Conservation (phyloP, 2,888 invertebrate genomes). For the Megastigmus dorsalis region DNA sequence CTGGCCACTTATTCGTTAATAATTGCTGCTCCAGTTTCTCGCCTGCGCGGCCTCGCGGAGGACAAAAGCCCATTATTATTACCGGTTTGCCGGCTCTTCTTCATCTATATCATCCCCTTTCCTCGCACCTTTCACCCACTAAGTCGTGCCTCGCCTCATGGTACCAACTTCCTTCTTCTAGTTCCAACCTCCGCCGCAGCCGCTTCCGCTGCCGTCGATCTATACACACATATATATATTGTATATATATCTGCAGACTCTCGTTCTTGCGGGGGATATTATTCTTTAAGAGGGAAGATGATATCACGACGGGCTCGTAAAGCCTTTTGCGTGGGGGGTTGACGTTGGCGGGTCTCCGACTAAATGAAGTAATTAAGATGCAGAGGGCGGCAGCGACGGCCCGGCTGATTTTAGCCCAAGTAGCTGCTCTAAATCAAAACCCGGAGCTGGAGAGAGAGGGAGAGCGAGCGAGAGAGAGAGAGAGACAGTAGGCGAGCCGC, state of each 20-base stretch:
- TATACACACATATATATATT: too few species aligned
- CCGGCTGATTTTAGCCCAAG: conserved; percentile 48
- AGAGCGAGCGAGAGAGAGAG: not conserved
- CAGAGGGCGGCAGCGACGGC: conserved; percentile 63
- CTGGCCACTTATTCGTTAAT: conserved; percentile 15
- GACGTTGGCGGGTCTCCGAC: conserved; percentile 45
- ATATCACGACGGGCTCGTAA: conserved; percentile 35
- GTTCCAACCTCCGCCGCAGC: conserved; percentile 16
- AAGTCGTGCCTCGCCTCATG: too few species aligned
- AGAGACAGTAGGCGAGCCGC: too few species aligned
- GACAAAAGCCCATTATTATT: conserved; percentile 29
- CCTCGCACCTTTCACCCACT: conserved; percentile 36
- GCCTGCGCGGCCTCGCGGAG: not conserved
- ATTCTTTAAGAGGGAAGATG: conserved; percentile 45
- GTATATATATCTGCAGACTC: not conserved
- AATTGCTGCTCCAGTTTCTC: conserved; percentile 10
- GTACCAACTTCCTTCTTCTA: too few species aligned
- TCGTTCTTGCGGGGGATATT: conserved; percentile 45
- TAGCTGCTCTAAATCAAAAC: conserved; percentile 69
- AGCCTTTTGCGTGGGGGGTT: not conserved
- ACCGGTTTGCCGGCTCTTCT: conserved; percentile 24
- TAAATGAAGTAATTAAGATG: conserved; percentile 74
- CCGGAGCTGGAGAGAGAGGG: not conserved
- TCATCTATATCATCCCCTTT: conserved; percentile 46
- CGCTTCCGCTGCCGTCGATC: too few species aligned